Percentiles rank a stretch among this genome's conserved stretches.
Evolutionary conservation across 92 coral and sea anemone genomes (phyloP).

Genomic region (Phenganax marumi): DNA sequence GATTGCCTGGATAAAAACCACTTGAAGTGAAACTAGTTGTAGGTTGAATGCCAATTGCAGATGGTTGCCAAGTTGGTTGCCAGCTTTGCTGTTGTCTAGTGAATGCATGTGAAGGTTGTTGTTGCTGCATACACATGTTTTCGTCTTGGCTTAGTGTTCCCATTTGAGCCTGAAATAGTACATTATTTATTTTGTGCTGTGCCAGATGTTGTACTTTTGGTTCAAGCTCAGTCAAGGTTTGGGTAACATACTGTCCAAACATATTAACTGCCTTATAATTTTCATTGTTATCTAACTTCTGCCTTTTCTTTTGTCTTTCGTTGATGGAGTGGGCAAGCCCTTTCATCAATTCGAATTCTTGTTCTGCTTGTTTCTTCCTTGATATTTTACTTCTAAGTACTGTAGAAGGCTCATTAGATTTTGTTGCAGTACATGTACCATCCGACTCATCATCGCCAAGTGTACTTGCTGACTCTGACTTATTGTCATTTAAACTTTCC

Average conservation of each 20-base stretch:
- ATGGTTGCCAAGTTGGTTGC: background rate
- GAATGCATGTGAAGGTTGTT: background rate
- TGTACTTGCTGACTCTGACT: background rate
- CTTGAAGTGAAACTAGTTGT: too few relatives aligned
- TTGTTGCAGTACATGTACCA: background rate
- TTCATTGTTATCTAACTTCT: background rate
- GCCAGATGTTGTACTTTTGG: background rate
- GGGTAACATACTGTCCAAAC: background rate
- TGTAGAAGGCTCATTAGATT: background rate
- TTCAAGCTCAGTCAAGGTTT: background rate
- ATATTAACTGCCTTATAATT: background rate
- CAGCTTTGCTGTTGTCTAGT: background rate
- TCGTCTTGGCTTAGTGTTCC: background rate
- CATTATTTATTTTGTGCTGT: background rate
- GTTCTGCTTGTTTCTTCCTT: too few relatives aligned
- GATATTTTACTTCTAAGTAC: background rate
- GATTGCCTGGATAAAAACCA: too few relatives aligned
- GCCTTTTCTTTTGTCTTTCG: background rate
- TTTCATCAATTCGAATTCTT: background rate
- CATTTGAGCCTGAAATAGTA: background rate
- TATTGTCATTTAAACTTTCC: background rate
- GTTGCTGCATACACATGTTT: background rate
- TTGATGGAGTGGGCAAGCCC: background rate
- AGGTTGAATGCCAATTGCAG: background rate
- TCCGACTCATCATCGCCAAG: slow-evolving; percentile 4